Evolutionary conservation across 1,140 invertebrate genomes (phyloP).

Genomic region (Drosophila paulistorum): DNA sequence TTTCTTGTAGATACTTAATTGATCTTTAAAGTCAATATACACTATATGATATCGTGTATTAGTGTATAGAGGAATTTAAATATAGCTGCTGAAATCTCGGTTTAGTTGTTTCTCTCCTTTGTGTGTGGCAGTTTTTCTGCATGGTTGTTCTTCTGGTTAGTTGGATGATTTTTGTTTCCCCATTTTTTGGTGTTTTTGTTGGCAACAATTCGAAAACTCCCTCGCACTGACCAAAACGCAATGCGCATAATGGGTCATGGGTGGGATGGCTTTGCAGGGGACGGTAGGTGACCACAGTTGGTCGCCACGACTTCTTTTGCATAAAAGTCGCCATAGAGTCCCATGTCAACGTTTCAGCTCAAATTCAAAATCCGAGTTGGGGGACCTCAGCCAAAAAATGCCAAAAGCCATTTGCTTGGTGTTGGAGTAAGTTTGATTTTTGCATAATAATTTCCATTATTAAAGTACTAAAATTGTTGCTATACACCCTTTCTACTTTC

Average conservation of each 20-base stretch:
- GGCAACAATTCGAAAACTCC: constrained; percentile 47
- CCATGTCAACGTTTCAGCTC: constrained; percentile 32
- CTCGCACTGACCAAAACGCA: constrained; percentile 33
- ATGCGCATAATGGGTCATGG: constrained; percentile 32
- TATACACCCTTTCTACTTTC: not conserved
- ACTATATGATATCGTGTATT: too few species aligned
- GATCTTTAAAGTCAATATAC: too few species aligned
- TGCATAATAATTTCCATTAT: not conserved
- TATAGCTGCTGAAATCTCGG: not conserved
- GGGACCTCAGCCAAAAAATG: not conserved
- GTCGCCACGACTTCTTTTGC: constrained; percentile 47
- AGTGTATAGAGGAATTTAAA: not conserved
- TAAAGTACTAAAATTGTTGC: not conserved
- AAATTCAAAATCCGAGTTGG: not conserved
- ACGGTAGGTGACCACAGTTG: constrained; percentile 27
- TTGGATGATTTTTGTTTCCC: constrained; percentile 1
- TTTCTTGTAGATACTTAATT: too few species aligned
- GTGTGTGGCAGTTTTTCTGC: constrained; percentile 45
- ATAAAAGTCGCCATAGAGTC: constrained; percentile 55
- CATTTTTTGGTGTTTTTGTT: constrained; percentile 28
- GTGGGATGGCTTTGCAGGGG: constrained; percentile 35
- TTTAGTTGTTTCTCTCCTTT: constrained; percentile 31
- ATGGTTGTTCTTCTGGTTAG: constrained; percentile 21
- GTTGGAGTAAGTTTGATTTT: not conserved
- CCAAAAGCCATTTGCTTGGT: too few species aligned